Evolutionary conservation across 2,888 invertebrate genomes (phyloP).

Genomic region (Fabriciana adippe): DNA sequence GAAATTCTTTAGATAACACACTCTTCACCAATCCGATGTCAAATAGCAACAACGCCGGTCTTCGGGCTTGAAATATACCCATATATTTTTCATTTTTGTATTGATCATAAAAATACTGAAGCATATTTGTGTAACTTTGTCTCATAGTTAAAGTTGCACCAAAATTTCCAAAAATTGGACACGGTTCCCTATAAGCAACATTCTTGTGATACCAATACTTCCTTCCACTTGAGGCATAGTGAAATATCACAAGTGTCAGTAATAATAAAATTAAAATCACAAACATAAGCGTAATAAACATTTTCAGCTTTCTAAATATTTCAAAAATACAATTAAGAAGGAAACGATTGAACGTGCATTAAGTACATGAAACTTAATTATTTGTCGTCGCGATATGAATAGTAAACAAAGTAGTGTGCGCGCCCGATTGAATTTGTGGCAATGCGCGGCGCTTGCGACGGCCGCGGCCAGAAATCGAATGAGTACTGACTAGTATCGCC

Average conservation of each 20-base stretch:
- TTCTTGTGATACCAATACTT: conserved; percentile 71
- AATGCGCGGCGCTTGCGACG: conserved; percentile 46
- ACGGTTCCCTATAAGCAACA: conserved; percentile 74
- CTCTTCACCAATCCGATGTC: conserved; percentile 69
- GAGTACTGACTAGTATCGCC: conserved; percentile 51
- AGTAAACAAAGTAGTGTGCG: conserved; percentile 65
- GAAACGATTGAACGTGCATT: conserved; percentile 9
- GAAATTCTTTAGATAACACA: conserved; percentile 65
- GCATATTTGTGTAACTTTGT: conserved; percentile 67
- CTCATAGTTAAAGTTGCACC: conserved; percentile 71
- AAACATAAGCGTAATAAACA: conserved; percentile 51
- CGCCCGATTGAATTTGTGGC: conserved; percentile 43
- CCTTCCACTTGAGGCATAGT: conserved; percentile 67
- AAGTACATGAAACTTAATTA: conserved; percentile 29
- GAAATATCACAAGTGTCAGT: conserved; percentile 61
- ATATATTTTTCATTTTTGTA: conserved; percentile 65
- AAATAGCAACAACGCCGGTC: conserved; percentile 70
- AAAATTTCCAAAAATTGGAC: conserved; percentile 78
- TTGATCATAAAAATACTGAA: conserved; percentile 65
- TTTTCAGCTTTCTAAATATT: conserved; percentile 55
- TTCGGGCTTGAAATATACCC: conserved; percentile 74
- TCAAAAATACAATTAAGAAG: conserved; percentile 14
- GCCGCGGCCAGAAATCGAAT: conserved; percentile 59
- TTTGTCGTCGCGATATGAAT: conserved; percentile 41
- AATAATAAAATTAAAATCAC: conserved; percentile 55